Evolutionary conservation across 2,888 invertebrate species (phyloP).

Genomic region (Pyrrhia umbra): DNA sequence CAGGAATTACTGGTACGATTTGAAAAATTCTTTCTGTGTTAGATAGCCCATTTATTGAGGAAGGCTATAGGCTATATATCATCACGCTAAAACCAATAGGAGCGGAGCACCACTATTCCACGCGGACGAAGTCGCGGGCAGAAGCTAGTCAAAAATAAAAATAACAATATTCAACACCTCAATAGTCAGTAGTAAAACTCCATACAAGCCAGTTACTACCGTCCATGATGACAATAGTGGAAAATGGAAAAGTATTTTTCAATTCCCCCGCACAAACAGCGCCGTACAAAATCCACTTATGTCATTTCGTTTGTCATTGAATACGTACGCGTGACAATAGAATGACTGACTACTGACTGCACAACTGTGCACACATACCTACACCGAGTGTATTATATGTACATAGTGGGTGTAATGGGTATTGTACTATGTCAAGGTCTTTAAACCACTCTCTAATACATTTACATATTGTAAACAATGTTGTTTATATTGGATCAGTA

Average conservation of each 20-base stretch:
- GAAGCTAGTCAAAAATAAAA: neutral
- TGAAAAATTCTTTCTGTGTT: too few relatives aligned
- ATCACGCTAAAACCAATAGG: too few relatives aligned
- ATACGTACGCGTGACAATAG: slow-evolving; percentile 51
- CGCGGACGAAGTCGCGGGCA: neutral
- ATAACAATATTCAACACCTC: neutral
- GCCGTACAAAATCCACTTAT: slow-evolving; percentile 59
- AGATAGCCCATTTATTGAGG: too few relatives aligned
- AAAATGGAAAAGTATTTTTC: slow-evolving; percentile 35
- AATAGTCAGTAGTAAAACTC: neutral
- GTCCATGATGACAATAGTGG: slow-evolving; percentile 3
- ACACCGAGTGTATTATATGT: neutral
- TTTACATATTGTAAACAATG: slow-evolving; percentile 45
- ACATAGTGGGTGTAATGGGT: slow-evolving; percentile 15
- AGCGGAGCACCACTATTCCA: too few relatives aligned
- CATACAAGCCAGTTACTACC: neutral
- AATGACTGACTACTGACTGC: slow-evolving; percentile 42
- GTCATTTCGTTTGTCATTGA: slow-evolving; percentile 59
- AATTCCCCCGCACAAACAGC: slow-evolving; percentile 35
- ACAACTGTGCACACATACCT: slow-evolving; percentile 32
- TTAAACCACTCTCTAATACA: slow-evolving; percentile 59
- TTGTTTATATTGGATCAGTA: slow-evolving; percentile 8
- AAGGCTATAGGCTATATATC: too few relatives aligned
- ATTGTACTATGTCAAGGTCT: slow-evolving; percentile 57
- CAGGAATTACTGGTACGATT: too few relatives aligned